Evolutionary conservation across 2,113 vertebrate species (phyloP).

Genomic region (Hymenochirus boettgeri): DNA sequence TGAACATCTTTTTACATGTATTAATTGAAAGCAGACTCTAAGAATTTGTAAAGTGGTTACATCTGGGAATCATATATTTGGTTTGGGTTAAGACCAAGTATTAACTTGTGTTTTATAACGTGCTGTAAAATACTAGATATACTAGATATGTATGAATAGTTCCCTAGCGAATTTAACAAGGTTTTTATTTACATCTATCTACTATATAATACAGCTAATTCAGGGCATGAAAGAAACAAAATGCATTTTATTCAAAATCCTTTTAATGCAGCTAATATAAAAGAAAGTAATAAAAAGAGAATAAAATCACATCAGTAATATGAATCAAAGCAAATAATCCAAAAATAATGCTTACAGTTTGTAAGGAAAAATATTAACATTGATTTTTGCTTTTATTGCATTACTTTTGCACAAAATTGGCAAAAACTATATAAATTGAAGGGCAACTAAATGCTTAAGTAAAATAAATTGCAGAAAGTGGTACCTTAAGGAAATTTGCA

Average conservation of each 20-base stretch:
- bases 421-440: too few relatives aligned
- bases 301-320: too few relatives aligned
- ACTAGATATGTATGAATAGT: constrained; percentile 24
- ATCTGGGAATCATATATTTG: constrained; percentile 29
- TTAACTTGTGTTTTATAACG: constrained; percentile 31
- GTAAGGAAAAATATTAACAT: too few relatives aligned
- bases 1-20: too few relatives aligned
- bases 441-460: too few relatives aligned
- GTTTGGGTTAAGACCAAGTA: constrained; percentile 24
- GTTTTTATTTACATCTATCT: constrained; percentile 13
- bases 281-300: not conserved
- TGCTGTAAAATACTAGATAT: constrained; percentile 32
- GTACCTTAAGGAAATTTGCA: too few relatives aligned
- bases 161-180: constrained; percentile 17
- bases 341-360: too few relatives aligned
- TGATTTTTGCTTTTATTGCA: too few relatives aligned
- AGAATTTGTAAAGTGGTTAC: constrained; percentile 26
- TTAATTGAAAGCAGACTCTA: too few relatives aligned
- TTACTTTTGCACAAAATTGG: too few relatives aligned
- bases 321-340: too few relatives aligned
- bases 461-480: too few relatives aligned
- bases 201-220: constrained; percentile 5
- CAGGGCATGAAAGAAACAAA: not conserved
- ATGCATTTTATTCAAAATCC: not conserved
- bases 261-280: constrained; percentile 21